Base-by-base conservation (phyloP, 2,888 invertebrate species). In the Linnaemya tessellans region DNA sequence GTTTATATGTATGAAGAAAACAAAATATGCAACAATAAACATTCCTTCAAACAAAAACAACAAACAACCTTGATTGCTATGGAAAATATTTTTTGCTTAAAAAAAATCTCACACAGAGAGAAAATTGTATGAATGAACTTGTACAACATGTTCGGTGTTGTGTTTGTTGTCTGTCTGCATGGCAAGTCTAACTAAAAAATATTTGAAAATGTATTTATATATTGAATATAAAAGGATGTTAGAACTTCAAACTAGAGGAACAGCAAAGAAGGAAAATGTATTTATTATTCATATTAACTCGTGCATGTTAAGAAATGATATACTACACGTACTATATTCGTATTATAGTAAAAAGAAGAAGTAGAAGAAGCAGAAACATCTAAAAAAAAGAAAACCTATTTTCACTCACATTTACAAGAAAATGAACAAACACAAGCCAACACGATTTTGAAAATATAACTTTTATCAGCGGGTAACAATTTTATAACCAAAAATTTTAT, bases 401-500 rank as follows among this genome's bases (percentile, higher is more conserved):
- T 43, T 35, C 58, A 58, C 58, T 58, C 30, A n/a, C 2, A 58
- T 58, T n/a, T 20, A 43, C 43, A 73, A 64, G 18, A 75, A 73
- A 56, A 7, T 35, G 18, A 49, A 78, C 38, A 58, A 58, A 78
- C 38, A 58, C 10, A 68, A 68, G 79, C 46, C 84, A 80, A 87
- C 77, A 87, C 83, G 80, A 87, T 87, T 84, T 87, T 80, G 46
- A 85, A 87, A 87, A 77, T 85, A 87, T 87, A 70, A 80, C 86
- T 86, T 87, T 87, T 87, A 87, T 84, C 88, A 84, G 80, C 71
- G 85, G 64, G 60, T 80, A 79, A 82, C 87, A 89, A 88, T 88
- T 88, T 89, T 88, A 88, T 83, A 87, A 88, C 86, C 89, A 83
- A 88, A 89, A 90, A 90, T 91, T 90, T 90, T 91, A 91, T 91